Conservation (phyloP, 2,113 vertebrate species). For the Hassar affinis region DNA sequence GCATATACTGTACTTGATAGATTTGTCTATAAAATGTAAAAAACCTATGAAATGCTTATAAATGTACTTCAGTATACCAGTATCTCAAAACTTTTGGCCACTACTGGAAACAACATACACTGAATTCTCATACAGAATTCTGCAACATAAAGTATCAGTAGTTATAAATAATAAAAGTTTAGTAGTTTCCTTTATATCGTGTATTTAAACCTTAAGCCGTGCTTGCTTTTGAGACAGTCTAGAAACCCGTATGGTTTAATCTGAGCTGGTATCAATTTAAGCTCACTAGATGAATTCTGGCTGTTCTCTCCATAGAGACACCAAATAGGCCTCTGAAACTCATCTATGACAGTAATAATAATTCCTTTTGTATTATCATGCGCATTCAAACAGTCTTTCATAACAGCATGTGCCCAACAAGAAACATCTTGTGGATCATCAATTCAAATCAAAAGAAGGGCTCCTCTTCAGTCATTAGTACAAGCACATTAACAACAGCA, state of each 20-base stretch:
- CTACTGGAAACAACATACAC: background rate
- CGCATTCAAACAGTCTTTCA: conserved; percentile 1
- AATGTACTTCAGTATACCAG: too few species aligned
- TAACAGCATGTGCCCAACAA: background rate
- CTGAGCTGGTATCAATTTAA: conserved; percentile 9
- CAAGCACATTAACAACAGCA: conserved; percentile 15
- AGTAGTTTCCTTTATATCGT: background rate
- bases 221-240: background rate
- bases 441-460: conserved; percentile 13
- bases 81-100: too few species aligned
- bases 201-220: background rate
- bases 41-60: too few species aligned
- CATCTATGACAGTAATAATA: conserved; percentile 17
- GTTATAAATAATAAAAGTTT: background rate
- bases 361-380: conserved; percentile 9
- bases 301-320: background rate
- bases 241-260: background rate
- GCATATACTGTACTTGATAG: too few species aligned
- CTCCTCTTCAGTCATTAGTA: conserved; percentile 15
- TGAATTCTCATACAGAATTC: background rate
- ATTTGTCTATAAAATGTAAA: too few species aligned
- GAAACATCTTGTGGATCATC: conserved; percentile 22
- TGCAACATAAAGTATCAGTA: background rate
- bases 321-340: background rate
- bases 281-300: background rate